Evolutionary conservation across 2,113 vertebrate genomes (phyloP).

Genomic region (Brienomyrus brachyistius): DNA sequence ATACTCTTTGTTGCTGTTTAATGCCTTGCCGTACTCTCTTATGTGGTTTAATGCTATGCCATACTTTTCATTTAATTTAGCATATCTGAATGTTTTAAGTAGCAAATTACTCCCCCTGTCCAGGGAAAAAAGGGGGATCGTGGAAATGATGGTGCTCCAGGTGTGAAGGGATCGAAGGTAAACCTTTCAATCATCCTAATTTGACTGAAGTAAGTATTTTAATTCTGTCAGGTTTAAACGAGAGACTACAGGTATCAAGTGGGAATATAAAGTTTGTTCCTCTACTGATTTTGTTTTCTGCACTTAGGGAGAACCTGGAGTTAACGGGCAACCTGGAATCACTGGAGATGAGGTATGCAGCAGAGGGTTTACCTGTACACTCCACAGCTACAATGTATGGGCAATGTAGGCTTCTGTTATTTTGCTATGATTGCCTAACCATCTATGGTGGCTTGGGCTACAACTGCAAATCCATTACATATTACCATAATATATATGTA

Average conservation of each 20-base stretch:
- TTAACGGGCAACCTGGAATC: slow-evolving; percentile 69
- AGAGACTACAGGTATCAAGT: background rate
- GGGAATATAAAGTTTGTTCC: slow-evolving; percentile 8
- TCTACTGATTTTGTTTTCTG: slow-evolving; percentile 29
- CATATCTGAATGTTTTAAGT: background rate
- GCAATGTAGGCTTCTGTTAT: background rate
- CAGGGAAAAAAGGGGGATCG: slow-evolving; percentile 55
- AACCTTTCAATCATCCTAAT: slow-evolving; percentile 25
- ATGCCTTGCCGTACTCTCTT: background rate
- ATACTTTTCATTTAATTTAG: background rate
- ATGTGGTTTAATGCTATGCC: background rate
- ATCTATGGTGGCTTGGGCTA: background rate
- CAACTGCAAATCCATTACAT: background rate
- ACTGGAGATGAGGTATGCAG: slow-evolving; percentile 65
- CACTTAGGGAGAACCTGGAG: slow-evolving; percentile 65
- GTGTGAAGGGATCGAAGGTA: slow-evolving; percentile 53
- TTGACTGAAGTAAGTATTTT: background rate
- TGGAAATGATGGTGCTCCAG: slow-evolving; percentile 46
- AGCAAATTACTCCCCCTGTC: slow-evolving; percentile 6
- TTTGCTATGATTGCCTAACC: background rate
- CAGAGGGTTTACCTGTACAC: no score
- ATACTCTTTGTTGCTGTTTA: background rate
- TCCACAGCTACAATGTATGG: background rate
- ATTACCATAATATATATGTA: background rate
- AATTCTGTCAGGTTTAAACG: background rate